Evolutionary conservation across 2,113 vertebrate species (phyloP), one percentile per base, ranked within the genome.

Genomic region (Dasypus novemcinctus): DNA sequence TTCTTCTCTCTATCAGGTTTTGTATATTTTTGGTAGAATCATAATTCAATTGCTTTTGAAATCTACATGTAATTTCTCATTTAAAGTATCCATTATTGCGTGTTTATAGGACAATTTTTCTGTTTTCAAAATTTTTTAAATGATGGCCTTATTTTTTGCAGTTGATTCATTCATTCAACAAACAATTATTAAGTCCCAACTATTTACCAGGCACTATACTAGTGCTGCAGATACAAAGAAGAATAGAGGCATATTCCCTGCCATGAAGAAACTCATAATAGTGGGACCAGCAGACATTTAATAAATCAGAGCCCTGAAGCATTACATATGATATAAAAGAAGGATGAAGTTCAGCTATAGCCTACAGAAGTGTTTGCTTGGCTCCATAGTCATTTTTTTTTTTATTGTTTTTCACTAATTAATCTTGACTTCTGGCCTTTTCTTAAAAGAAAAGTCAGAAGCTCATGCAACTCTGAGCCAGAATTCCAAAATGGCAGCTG

Each of bases 391-490:
- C 31, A 57, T 15, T 74, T 78, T 31, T 17, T 46, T 36, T 74
- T 33, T 52, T 81, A 94, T 81, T 92, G 25, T 1, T 76, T 95
- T 95, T 96, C 18, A 92, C 27, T 80, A 85, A 92, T 90, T 90
- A 94, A 80, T 92, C 61, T 92, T 91, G 21, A 85, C 85, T 93
- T 95, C n/a, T 90, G 71, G 29, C 25, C 25, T 93, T 78, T 38
- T 61, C 78, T 95, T 92, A 36, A 64, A 89, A 68, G 43, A 57
- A 95, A 92, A 94, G 52, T 64, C 2, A 84, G 21, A 87, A 68
- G 21, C 61, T 68, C 25, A 74, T 68, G 80, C 36, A 87, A 75
- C 59, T 84, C 43, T 54, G 68, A 95, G 75, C 41, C 69, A 66
- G 23, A 93, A 36, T 54, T 92, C 41, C 71, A 93, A 66, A 79